Base-by-base conservation (phyloP, 2,113 vertebrate genomes). In the Brachyhypopomus gauderio region DNA sequence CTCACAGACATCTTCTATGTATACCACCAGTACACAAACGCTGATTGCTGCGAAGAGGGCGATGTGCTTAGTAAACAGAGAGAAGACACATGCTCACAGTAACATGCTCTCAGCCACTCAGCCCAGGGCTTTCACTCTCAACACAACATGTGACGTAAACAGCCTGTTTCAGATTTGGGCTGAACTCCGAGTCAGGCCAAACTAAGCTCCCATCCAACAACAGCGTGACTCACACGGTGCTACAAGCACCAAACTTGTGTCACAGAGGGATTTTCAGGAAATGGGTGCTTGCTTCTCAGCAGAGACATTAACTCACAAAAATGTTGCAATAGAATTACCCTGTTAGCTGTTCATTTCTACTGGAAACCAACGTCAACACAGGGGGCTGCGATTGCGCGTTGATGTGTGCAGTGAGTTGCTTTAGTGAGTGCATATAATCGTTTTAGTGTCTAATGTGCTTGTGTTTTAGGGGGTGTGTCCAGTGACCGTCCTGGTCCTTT, bases 101-200 rank as follows among this genome's bases (percentile, higher is more conserved):
- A 48, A 72, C 48, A 48, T 34, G 60, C 70, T 36, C 22, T 67
- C 25, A 20, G n/a, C 25, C 23, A 48, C 27, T 71, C 6, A 4
- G 75, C 14, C 36, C 25, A 22, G 20, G 58, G 30, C 62, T 17
- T 52, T 20, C 19, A 22, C 41, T 71, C 59, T 64, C 34, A 1
- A 20, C 45, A 55, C 25, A n/a, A n/a, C 8, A 8, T 69, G 72
- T 72, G 34, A 69, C 27, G 30, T 67, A 48, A 56, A n/a, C 71
- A 79, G 63, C 63, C 55, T 84, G 78, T 77, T 80, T 80, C 23
- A 71, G 59, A 71, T 80, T 72, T 81, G 38, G 56, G 3, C 69
- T 56, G 23, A 34, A 73, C 72, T 25, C 30, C 20, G 77, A 71
- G 64, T 36, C 77, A 71, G 69, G 55, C 56, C 60, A 58, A 45